Evolutionary conservation across 2,113 vertebrate genomes (phyloP), one percentile per base, ranked within the genome.

Genomic region (Phylloscopus trochilus): DNA sequence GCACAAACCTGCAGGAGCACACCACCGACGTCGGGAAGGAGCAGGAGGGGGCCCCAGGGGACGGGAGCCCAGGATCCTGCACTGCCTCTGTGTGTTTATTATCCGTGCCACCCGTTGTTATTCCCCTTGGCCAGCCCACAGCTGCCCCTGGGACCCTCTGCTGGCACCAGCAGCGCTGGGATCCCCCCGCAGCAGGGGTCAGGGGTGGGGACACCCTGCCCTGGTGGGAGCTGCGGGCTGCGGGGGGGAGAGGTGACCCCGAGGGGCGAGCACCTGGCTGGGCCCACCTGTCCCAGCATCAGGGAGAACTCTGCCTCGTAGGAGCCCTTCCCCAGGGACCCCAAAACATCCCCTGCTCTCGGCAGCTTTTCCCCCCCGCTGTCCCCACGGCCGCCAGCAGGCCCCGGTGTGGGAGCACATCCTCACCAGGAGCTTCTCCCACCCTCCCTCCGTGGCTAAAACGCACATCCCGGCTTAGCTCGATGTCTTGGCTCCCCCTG

Each of bases 401-500:
- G 43, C 37, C 83, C 76, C 23, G 1, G 7, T 2, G 73, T 2
- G 73, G 63, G 73, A 73, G 31, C 76, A 5, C 81, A 53, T 9
- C 56, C 7, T 15, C 81, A 11, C 70, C 75, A 9, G n/a, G n/a
- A 18, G 44, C 72, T 39, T 47, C 10, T 4, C 76, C 37, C 56
- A 7, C n/a, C 49, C 76, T 90, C 44, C 31, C 13, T 12, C 15
- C 67, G 0, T 0, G 67, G 49, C 76, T 31, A 26, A 59, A 74
- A 46, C 0, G 15, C 4, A 0, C 44, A 22, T 69, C 91, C 33
- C 7, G 4, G 43, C 44, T 26, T 33, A 77, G 93, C 90, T 67
- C 79, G 72, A 92, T 94, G 88, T 62, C 93, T 69, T 96, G 93
- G 95, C 96, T 97, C 96, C 92, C 95, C 95, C 96, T 97, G 92